Evolutionary conservation across 1,140 invertebrate genomes (phyloP).

Genomic region (Chironomus tepperi): DNA sequence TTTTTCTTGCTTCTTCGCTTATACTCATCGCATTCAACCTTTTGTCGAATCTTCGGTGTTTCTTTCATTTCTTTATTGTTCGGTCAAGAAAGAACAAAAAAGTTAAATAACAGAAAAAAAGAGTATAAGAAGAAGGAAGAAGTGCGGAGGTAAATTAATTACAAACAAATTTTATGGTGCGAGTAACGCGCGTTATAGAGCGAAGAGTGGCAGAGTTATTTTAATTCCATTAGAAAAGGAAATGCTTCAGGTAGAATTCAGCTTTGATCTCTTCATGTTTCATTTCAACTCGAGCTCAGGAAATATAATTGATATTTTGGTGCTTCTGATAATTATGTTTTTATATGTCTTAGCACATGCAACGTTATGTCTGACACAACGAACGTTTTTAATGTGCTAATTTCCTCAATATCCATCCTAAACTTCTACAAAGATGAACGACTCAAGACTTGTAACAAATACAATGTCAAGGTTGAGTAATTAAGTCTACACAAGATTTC

Average conservation of each 20-base stretch:
- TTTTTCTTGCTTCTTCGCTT: neutral
- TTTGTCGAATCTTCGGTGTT: neutral
- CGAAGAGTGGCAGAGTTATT: neutral
- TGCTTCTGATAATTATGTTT: constrained; percentile 18
- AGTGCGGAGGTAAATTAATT: constrained; percentile 23
- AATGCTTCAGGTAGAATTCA: constrained; percentile 11
- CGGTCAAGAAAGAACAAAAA: neutral
- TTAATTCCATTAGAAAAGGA: constrained; percentile 11
- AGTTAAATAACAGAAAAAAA: neutral
- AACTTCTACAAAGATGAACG: no score
- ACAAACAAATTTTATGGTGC: constrained; percentile 22
- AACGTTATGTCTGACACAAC: neutral
- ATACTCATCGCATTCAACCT: neutral
- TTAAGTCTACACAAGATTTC: no score
- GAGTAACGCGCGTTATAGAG: constrained; percentile 1
- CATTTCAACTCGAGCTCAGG: neutral
- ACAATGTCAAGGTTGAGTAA: no score
- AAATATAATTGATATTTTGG: constrained; percentile 19
- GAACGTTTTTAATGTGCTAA: no score
- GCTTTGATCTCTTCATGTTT: neutral
- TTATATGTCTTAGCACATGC: neutral
- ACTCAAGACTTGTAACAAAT: no score
- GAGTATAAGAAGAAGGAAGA: neutral
- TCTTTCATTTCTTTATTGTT: neutral
- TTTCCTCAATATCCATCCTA: no score